These are phyloP conservation scores for Bettongia penicillata DNA, from an alignment of 2,113 vertebrate genomes.

Conservation along the genomic window DNA sequence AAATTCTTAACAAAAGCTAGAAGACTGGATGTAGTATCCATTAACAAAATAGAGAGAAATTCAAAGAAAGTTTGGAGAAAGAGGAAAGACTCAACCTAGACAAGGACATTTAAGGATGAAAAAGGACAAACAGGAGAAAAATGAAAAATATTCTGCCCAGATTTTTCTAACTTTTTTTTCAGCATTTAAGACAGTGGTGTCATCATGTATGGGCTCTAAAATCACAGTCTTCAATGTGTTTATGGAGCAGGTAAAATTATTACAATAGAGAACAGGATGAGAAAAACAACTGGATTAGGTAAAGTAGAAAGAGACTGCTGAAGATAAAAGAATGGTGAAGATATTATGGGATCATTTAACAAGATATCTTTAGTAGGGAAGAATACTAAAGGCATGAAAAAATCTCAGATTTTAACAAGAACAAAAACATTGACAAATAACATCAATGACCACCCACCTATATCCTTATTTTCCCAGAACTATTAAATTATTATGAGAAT, in stretches of 20 bases:
- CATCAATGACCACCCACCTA: not conserved
- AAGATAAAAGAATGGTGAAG: not conserved
- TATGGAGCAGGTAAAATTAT: not conserved
- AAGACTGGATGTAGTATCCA: not conserved
- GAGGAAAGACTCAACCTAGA: not conserved
- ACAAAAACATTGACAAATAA: not conserved
- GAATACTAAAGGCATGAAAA: not conserved
- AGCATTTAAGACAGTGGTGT: not conserved
- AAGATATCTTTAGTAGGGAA: not conserved
- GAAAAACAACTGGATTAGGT: not conserved
- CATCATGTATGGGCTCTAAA: not conserved
- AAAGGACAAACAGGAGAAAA: not conserved
- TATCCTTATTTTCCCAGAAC: not conserved
- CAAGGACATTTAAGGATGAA: not conserved
- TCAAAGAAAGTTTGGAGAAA: not conserved
- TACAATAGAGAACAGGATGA: not conserved
- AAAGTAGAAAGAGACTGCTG: not conserved
- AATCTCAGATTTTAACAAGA: not conserved
- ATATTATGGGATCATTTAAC: not conserved
- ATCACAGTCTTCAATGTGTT: not conserved
- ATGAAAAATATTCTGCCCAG: not conserved
- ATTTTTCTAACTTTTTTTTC: not conserved
- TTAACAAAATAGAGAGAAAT: not conserved
- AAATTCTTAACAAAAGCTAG: not conserved
- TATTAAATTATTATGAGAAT: not conserved